Conservation (phyloP, 2,113 vertebrate genomes). For the Hippocampus comes region DNA sequence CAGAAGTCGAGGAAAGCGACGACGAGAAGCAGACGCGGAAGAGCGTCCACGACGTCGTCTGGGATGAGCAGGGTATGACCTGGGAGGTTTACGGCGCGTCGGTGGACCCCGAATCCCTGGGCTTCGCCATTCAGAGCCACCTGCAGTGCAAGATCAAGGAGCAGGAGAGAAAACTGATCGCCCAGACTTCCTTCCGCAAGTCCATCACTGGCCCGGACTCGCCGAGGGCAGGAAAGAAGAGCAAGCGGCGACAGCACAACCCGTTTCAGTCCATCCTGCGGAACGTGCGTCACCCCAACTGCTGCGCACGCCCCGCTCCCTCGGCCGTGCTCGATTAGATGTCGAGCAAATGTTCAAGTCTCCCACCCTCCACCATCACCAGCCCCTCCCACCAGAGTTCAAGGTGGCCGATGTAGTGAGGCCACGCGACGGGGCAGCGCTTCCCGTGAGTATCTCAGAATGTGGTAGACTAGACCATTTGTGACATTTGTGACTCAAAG, state of each 20-base stretch:
- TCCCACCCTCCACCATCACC: background rate
- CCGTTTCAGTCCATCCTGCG: conserved; percentile 90
- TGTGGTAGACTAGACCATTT: conserved; percentile 59
- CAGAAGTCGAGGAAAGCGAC: conserved; percentile 45
- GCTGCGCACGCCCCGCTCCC: conserved; percentile 84
- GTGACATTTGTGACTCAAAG: conserved; percentile 59
- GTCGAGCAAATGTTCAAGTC: conserved; percentile 30
- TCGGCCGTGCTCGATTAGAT: conserved; percentile 88
- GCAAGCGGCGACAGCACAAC: conserved; percentile 85
- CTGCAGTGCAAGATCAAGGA: conserved; percentile 95
- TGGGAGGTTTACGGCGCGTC: conserved; percentile 98
- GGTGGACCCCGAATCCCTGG: conserved; percentile 89
- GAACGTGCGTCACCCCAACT: conserved; percentile 89
- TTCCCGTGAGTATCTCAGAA: conserved; percentile 53
- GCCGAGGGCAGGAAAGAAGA: conserved; percentile 74
- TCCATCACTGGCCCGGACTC: conserved; percentile 82
- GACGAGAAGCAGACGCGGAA: conserved; percentile 74
- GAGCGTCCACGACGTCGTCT: conserved; percentile 85
- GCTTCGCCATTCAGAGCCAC: conserved; percentile 97
- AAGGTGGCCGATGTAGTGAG: conserved; percentile 33
- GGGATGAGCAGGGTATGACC: conserved; percentile 98
- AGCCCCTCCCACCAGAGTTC: conserved; percentile 37
- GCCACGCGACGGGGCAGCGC: conserved; percentile 36
- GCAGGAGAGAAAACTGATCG: conserved; percentile 84
- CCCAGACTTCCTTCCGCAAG: conserved; percentile 78